These are phyloP conservation scores for Narcine bancroftii DNA, from an alignment of 2,113 vertebrate species.

Conservation along the genomic window DNA sequence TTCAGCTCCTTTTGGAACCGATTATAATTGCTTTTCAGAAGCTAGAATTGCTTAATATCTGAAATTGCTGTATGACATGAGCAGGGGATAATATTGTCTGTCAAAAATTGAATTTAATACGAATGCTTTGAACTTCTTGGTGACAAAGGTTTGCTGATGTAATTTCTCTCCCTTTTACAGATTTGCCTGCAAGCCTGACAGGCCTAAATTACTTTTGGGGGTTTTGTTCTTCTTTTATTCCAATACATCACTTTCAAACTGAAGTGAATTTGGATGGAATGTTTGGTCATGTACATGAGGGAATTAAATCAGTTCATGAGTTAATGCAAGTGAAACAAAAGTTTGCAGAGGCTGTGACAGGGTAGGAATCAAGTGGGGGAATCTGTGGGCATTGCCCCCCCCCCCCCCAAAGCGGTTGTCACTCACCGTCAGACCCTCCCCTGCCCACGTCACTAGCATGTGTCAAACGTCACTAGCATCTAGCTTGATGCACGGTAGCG, in stretches of 20 bases:
- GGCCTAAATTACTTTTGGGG: constrained; percentile 28
- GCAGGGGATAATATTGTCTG: constrained; percentile 27
- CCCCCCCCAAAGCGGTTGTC: too few relatives aligned
- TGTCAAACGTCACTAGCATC: too few relatives aligned
- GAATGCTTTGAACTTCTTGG: neutral
- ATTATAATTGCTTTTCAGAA: constrained; percentile 37
- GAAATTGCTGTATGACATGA: constrained; percentile 14
- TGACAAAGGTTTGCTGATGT: constrained; percentile 16
- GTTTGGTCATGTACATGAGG: neutral
- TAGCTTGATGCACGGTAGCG: too few relatives aligned
- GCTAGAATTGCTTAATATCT: constrained; percentile 30
- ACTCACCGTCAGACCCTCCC: too few relatives aligned
- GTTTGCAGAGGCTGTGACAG: too few relatives aligned
- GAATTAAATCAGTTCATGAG: neutral
- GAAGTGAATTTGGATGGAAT: constrained; percentile 1
- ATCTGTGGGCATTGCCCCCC: too few relatives aligned
- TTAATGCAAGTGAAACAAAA: too few relatives aligned
- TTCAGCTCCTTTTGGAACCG: neutral
- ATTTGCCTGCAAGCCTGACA: constrained; percentile 30
- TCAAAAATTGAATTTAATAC: constrained; percentile 25
- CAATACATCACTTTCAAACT: constrained; percentile 27
- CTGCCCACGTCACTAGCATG: too few relatives aligned
- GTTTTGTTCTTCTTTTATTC: constrained; percentile 34
- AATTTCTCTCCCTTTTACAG: neutral
- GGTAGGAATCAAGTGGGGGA: too few relatives aligned